These are phyloP conservation scores for Lasioglossum calceatum DNA, from an alignment of 2,888 invertebrate species.

Conservation along the genomic window DNA sequence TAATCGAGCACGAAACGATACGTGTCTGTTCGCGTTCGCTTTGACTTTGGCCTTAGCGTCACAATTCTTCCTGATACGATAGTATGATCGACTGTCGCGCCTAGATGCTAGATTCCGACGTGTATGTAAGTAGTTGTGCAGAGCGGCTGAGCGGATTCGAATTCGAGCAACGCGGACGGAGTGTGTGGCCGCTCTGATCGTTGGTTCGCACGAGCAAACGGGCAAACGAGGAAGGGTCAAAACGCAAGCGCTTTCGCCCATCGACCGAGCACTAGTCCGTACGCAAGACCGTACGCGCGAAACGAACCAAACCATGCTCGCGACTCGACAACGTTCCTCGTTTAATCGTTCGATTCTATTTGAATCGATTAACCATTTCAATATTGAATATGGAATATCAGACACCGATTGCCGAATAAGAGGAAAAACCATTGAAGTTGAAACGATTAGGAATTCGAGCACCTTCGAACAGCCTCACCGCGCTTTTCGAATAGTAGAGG, in stretches of 20 bases:
- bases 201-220: background rate
- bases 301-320: background rate
- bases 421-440: no score
- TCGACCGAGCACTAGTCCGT: background rate
- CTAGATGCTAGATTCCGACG: background rate
- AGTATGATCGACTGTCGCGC: background rate
- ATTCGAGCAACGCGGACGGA: conserved; percentile 7
- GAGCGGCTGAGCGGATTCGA: background rate
- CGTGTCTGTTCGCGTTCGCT: background rate
- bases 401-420: background rate
- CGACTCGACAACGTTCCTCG: background rate
- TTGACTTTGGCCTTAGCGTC: background rate
- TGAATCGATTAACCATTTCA: background rate
- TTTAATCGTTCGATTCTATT: background rate
- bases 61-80: background rate
- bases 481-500: background rate
- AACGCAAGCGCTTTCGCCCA: conserved; percentile 28
- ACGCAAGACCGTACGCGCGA: background rate
- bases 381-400: no score
- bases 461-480: background rate
- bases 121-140: background rate
- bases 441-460: background rate
- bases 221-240: background rate
- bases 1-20: background rate
- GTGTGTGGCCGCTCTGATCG: conserved; percentile 12